A percentile compares a stretch with the other conserved stretches of the same genome.
Conservation (phyloP, 1,140 invertebrate species). For the Diachasma alloeum region DNA sequence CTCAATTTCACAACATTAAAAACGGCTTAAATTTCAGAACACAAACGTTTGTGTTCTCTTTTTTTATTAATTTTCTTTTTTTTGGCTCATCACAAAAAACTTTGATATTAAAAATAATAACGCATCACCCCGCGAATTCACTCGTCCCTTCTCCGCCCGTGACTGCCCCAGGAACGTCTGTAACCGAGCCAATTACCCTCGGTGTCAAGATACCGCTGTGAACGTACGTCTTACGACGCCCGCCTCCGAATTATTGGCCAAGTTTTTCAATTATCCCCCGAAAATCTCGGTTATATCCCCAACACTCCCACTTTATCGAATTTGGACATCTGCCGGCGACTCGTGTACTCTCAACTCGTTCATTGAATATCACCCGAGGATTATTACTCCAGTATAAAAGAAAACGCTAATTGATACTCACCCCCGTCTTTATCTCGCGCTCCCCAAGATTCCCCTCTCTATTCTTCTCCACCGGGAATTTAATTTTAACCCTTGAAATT, state of each 20-base stretch:
- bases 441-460: background rate
- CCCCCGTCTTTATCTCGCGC: background rate
- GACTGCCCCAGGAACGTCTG: background rate
- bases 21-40: no score
- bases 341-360: background rate
- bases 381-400: background rate
- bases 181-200: background rate
- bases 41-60: no score
- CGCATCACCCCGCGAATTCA: no score
- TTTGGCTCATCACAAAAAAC: no score
- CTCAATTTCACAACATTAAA: no score
- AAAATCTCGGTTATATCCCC: background rate
- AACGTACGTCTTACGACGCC: background rate
- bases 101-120: no score
- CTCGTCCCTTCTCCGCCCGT: background rate
- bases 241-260: conserved; percentile 1
- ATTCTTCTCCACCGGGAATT: background rate
- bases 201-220: conserved; percentile 18
- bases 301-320: conserved; percentile 16
- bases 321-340: conserved; percentile 25
- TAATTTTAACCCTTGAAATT: background rate
- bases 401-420: background rate
- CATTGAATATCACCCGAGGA: conserved; percentile 20
- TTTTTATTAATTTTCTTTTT: no score
- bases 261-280: conserved; percentile 23